Conservation (phyloP, 2,888 invertebrate genomes). For the Tipula confusa region DNA sequence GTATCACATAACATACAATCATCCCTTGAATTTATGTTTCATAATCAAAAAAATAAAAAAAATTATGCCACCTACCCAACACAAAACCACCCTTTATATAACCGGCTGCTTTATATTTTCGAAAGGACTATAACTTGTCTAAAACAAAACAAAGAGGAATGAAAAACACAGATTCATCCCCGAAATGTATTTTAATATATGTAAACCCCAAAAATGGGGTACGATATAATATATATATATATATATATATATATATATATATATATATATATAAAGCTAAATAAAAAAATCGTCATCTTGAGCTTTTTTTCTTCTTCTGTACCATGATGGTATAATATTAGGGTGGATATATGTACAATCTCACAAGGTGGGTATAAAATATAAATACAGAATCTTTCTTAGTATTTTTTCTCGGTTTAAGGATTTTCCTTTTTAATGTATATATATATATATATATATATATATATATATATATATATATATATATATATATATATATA, state of each 20-base stretch:
- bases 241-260: no score
- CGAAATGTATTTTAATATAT: background rate
- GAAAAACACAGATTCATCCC: background rate
- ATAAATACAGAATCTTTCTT: background rate
- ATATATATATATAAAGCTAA: no score
- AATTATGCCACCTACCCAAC: background rate
- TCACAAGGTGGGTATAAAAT: background rate
- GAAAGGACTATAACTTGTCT: background rate
- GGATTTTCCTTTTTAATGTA: background rate
- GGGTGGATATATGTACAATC: background rate
- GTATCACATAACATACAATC: conserved; percentile 27
- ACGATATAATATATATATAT: no score
- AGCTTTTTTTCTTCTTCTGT: background rate
- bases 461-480: no score
- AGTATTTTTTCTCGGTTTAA: background rate
- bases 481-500: no score
- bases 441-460: no score
- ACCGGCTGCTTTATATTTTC: background rate
- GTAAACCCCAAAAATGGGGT: no score
- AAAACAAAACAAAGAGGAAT: conserved; percentile 3
- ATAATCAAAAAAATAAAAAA: background rate
- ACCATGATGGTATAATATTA: background rate
- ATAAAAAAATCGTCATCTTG: background rate
- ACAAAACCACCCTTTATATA: background rate
- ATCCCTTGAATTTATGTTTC: conserved; percentile 28